Base-by-base conservation (phyloP, 2,888 invertebrate species). In the Acholoe squamosa region DNA sequence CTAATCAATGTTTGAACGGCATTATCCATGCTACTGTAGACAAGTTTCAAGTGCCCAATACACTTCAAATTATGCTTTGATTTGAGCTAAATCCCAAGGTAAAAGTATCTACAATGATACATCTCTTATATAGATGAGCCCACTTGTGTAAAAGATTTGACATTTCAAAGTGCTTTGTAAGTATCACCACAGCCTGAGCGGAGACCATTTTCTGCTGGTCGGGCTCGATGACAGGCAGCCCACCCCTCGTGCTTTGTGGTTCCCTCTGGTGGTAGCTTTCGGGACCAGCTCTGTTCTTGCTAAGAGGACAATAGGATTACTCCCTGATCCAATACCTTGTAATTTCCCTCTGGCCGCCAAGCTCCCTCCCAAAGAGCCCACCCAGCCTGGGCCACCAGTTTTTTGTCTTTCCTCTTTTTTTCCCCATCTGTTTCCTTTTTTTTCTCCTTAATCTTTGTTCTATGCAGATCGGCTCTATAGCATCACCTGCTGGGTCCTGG, bases 301-400 rank as follows among this genome's bases (percentile, higher is more conserved):
- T 71, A 71, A 71, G n/a, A 71, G 28, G 28, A 71, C 71, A 71
- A 71, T 71, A 71, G 71, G 71, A 71, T 71, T 71, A 71, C 71
- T 71, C 71, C 71, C 31, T 71, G 71, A 71, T 71, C 71, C 71
- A 28, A 71, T 71, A 71, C n/a, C 71, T 25, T 71, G 71, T 71
- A 71, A 71, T 28, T 71, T 28, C 71, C 71, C 28, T 14, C 71
- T n/a, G 61, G 25, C 71, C 19, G 71, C 28, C 71, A 0, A 71
- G 71, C 71, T 28, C 12, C 28, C 71, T 25, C n/a, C 28, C 25
- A 28, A 3, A 28, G 12, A 28, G 71, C 71, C 71, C 28, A 25
- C 71, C 71, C 28, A 71, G 71, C 71, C 71, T 14, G 25, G 31
- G 61, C 61, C 19, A 61, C 61, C 61, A 7, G 5, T 7, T 61